phyloP scores from a whole-genome alignment of 2,888 invertebrate species.

The Fabriciana adippe region DNA sequence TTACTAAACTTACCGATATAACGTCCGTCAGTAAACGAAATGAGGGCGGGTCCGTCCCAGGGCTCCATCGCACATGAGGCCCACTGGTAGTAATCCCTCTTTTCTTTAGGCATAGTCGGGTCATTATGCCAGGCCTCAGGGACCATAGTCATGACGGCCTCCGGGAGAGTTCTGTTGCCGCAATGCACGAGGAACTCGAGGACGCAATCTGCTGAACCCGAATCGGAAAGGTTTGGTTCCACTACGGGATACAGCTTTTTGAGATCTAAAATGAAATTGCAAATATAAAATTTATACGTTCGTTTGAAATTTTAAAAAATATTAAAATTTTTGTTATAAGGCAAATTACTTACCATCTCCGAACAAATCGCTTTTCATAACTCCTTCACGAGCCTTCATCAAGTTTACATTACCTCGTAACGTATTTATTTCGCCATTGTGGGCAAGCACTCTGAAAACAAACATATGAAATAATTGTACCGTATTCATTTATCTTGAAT shows the following conservation, averaged over 20 bases:
- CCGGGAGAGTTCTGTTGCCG: slow-evolving; percentile 94
- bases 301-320: neutral
- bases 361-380: slow-evolving; percentile 94
- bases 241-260: slow-evolving; percentile 97
- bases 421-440: slow-evolving; percentile 99
- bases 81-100: slow-evolving; percentile 98
- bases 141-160: slow-evolving; percentile 99
- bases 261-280: slow-evolving; percentile 75
- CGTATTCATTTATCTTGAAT: neutral
- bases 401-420: slow-evolving; percentile 98
- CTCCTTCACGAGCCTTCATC: slow-evolving; percentile 99
- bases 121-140: slow-evolving; percentile 99
- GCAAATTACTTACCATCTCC: slow-evolving; percentile 82
- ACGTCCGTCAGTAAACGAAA: slow-evolving; percentile 98
- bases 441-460: slow-evolving; percentile 90
- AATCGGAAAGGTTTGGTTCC: slow-evolving; percentile 98
- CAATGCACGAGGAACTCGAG: slow-evolving; percentile 97
- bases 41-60: slow-evolving; percentile 98
- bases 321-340: neutral
- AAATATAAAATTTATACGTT: neutral
- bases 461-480: neutral
- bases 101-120: slow-evolving; percentile 94
- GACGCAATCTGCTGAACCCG: slow-evolving; percentile 98
- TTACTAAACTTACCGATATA: slow-evolving; percentile 87
- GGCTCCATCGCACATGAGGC: slow-evolving; percentile 99